phyloP scores from a whole-genome alignment of 2,113 vertebrate genomes.

The Egretta garzetta region DNA sequence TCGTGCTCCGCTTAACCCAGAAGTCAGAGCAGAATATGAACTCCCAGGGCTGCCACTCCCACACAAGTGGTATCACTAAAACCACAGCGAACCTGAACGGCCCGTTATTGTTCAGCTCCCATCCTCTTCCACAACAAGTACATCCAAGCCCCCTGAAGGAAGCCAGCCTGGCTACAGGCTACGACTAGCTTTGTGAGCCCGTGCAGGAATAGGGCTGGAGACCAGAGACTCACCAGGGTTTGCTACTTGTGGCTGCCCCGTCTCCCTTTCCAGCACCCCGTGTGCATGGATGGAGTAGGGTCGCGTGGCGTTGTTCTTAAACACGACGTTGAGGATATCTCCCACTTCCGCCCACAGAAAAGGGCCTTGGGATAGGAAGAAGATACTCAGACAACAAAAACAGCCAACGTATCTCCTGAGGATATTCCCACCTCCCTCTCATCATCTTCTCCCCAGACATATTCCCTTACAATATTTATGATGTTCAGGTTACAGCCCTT shows the following conservation, averaged over 20 bases:
- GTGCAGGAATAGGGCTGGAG: background rate
- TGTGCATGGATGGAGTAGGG: constrained; percentile 78
- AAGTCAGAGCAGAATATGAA: background rate
- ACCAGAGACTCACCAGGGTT: constrained; percentile 69
- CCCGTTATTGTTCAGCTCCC: background rate
- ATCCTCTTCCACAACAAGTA: background rate
- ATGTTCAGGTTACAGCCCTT: background rate
- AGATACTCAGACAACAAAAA: background rate
- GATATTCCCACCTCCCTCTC: background rate
- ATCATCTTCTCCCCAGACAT: background rate
- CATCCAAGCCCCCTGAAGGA: background rate
- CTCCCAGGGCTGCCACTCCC: background rate
- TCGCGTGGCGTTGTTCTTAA: constrained; percentile 76
- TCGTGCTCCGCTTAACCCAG: background rate
- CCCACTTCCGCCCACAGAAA: constrained; percentile 79
- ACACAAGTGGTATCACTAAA: background rate
- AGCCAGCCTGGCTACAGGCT: background rate
- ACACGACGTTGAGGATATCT: constrained; percentile 77
- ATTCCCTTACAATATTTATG: background rate
- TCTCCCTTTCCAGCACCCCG: constrained; percentile 70
- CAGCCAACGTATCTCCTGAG: background rate
- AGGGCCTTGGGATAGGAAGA: constrained; percentile 68
- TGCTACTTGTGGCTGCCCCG: constrained; percentile 8
- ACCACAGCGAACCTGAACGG: background rate
- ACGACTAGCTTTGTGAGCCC: background rate